These are phyloP conservation scores for Dryocosmus kuriphilus DNA, from an alignment of 2,888 invertebrate species.

Conservation along the genomic window DNA sequence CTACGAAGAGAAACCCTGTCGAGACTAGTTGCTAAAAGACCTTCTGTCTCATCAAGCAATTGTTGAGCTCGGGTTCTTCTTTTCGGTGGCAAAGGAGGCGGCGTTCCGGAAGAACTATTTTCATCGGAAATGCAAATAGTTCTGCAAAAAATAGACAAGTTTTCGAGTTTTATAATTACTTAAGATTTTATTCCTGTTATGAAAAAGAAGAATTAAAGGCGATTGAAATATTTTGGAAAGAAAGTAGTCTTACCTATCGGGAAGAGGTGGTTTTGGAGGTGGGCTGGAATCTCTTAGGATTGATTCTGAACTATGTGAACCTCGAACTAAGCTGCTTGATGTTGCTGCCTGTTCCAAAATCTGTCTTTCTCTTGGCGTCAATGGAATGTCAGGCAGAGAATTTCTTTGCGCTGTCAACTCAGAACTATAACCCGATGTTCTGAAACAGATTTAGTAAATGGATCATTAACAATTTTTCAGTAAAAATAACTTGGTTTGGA, in stretches of 20 bases:
- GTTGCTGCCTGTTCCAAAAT: conserved; percentile 82
- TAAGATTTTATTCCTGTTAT: conserved; percentile 7
- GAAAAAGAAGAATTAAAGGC: neutral
- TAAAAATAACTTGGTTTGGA: neutral
- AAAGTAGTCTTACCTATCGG: conserved; percentile 81
- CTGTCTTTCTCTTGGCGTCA: conserved; percentile 88
- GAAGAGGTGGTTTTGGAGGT: conserved; percentile 92
- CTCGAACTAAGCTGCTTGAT: conserved; percentile 82
- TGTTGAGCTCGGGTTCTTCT: conserved; percentile 81
- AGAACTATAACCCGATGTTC: conserved; percentile 74
- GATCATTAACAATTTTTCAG: neutral
- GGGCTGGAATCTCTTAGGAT: conserved; percentile 86
- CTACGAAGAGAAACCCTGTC: conserved; percentile 87
- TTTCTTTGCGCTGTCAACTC: conserved; percentile 80
- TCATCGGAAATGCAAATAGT: conserved; percentile 66
- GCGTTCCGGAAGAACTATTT: conserved; percentile 83
- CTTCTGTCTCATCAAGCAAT: conserved; percentile 77
- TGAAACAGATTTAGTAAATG: conserved; percentile 53
- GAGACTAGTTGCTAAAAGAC: conserved; percentile 82
- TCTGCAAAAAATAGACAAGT: conserved; percentile 37
- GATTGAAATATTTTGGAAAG: neutral
- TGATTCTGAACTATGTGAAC: conserved; percentile 90
- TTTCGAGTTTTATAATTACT: neutral
- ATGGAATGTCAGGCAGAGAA: conserved; percentile 88
- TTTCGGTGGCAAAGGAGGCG: conserved; percentile 90